Conservation (phyloP, 2,113 vertebrate genomes). For the Phyllostomus discolor region DNA sequence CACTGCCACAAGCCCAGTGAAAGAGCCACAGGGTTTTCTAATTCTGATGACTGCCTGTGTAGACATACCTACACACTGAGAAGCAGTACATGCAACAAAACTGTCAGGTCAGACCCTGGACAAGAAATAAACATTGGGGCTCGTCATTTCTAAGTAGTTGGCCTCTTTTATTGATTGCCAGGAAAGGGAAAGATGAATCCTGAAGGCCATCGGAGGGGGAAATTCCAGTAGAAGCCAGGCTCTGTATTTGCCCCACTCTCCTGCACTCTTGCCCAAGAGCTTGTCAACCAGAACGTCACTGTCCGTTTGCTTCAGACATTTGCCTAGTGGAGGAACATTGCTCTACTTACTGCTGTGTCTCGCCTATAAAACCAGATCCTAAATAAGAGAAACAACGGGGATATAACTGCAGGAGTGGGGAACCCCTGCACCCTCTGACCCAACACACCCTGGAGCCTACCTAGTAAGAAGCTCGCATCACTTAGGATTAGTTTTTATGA, state of each 20-base stretch:
- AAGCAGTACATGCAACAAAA: slow-evolving; percentile 52
- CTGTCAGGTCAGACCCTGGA: neutral
- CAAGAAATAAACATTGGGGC: neutral
- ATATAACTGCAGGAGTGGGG: neutral
- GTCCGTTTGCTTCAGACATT: neutral
- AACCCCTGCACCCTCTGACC: neutral
- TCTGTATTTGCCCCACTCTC: neutral
- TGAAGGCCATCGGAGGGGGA: neutral
- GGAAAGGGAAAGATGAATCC: neutral
- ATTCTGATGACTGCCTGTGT: neutral
- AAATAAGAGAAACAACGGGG: neutral
- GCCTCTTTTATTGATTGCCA: neutral
- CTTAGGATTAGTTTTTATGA: neutral
- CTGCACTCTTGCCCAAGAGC: neutral
- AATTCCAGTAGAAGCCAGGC: neutral
- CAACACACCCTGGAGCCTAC: neutral
- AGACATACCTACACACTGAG: neutral
- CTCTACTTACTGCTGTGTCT: neutral
- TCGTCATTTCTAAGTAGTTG: slow-evolving; percentile 28
- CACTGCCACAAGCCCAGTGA: neutral
- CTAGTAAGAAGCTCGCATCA: neutral
- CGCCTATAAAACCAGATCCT: neutral
- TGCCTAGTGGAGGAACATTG: neutral
- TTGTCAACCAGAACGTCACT: neutral
- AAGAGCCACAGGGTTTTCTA: neutral